Evolutionary conservation across 2,113 vertebrate species (phyloP).

Genomic region (Thinocorus orbignyianus): DNA sequence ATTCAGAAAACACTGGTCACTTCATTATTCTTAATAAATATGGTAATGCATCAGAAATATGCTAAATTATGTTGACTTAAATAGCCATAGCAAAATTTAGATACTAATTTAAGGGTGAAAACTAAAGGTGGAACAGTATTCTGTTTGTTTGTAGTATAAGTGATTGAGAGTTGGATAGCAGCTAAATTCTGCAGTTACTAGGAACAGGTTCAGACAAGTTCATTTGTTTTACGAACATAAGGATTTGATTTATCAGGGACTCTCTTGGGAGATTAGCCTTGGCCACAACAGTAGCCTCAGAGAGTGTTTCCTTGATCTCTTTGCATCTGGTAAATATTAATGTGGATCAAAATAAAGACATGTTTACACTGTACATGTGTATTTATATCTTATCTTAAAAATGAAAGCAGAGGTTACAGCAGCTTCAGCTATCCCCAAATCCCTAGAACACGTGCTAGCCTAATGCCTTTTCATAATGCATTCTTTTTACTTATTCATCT

Average conservation of each 20-base stretch:
- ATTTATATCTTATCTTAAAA: neutral
- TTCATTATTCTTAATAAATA: neutral
- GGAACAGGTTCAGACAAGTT: neutral
- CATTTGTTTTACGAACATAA: neutral
- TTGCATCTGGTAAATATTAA: slow-evolving; percentile 47
- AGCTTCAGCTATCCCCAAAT: neutral
- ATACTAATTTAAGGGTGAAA: neutral
- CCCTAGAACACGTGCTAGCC: neutral
- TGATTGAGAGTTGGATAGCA: neutral
- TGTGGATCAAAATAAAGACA: slow-evolving; percentile 24
- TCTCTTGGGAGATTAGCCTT: neutral
- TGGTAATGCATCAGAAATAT: neutral
- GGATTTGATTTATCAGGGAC: neutral
- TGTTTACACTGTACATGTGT: neutral
- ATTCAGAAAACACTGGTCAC: neutral
- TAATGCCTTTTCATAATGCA: neutral
- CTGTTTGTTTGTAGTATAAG: neutral
- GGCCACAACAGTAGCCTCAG: neutral
- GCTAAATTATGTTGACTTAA: neutral
- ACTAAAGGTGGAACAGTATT: neutral
- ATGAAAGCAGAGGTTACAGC: neutral
- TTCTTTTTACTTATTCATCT: neutral
- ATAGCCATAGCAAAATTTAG: neutral
- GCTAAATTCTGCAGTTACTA: neutral
- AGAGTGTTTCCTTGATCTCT: neutral